phyloP scores from a whole-genome alignment of 2,113 vertebrate species.

The Stictonetta naevosa region DNA sequence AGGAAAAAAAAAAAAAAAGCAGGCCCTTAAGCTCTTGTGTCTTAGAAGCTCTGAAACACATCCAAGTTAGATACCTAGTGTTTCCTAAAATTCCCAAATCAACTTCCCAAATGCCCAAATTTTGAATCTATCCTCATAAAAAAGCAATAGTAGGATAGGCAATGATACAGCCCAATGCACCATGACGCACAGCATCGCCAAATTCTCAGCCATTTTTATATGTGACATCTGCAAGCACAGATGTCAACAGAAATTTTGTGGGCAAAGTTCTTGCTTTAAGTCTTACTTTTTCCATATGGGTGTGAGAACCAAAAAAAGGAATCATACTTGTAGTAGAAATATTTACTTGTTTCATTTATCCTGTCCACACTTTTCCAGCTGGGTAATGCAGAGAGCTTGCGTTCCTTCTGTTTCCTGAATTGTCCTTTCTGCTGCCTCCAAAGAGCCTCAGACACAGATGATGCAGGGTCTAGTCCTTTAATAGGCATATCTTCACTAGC shows the following conservation, averaged over 20 bases:
- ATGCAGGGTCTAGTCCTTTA: slow-evolving; percentile 71
- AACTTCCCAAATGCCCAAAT: not conserved
- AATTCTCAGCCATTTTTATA: not conserved
- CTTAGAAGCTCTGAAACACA: not conserved
- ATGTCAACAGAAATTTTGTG: not conserved
- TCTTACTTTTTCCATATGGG: not conserved
- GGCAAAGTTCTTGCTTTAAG: not conserved
- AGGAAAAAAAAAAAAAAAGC: not conserved
- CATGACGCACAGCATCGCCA: not conserved
- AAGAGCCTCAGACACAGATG: slow-evolving; percentile 23
- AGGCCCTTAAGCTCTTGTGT: not conserved
- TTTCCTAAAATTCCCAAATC: not conserved
- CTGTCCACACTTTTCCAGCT: slow-evolving; percentile 89
- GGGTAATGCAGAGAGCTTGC: slow-evolving; percentile 77
- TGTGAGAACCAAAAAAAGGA: not conserved
- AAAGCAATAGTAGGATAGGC: not conserved
- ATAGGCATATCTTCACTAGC: slow-evolving; percentile 80
- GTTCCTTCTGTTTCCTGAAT: slow-evolving; percentile 78
- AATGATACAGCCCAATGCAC: not conserved
- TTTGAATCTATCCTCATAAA: not conserved
- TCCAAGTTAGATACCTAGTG: not conserved
- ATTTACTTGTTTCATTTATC: slow-evolving; percentile 89
- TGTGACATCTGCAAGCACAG: not conserved
- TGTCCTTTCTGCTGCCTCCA: slow-evolving; percentile 67
- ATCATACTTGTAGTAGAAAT: slow-evolving; percentile 33